Conservation (phyloP, 2,888 invertebrate genomes). For the Petrolisthes cinctipes region DNA sequence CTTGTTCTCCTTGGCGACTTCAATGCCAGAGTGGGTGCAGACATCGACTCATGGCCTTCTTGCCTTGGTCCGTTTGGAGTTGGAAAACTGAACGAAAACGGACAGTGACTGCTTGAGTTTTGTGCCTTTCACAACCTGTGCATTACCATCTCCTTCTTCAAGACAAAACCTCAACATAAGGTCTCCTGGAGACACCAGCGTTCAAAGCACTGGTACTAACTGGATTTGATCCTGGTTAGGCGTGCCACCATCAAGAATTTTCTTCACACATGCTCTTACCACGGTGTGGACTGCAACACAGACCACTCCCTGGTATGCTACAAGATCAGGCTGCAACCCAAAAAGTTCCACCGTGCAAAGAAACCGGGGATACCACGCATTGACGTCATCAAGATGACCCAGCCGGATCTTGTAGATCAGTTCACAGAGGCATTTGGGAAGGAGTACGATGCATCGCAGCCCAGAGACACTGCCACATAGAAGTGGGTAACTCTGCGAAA, state of each 20-base stretch:
- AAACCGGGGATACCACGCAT: neutral
- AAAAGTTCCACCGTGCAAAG: conserved; percentile 17
- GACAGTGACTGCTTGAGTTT: conserved; percentile 17
- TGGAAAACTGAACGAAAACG: conserved; percentile 20
- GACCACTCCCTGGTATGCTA: neutral
- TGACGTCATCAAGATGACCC: neutral
- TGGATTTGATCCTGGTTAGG: too few relatives aligned
- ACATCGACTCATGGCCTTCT: too few relatives aligned
- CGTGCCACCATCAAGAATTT: too few relatives aligned
- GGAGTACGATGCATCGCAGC: neutral
- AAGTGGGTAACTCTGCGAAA: neutral
- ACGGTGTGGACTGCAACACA: too few relatives aligned
- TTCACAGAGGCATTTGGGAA: too few relatives aligned
- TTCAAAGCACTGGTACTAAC: conserved; percentile 29
- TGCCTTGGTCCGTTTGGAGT: conserved; percentile 36
- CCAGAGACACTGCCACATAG: neutral
- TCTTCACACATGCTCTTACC: too few relatives aligned
- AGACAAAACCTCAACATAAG: conserved; percentile 1
- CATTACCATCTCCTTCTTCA: conserved; percentile 17
- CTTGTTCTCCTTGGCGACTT: too few relatives aligned
- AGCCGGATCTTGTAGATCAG: neutral
- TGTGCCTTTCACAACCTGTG: conserved; percentile 12
- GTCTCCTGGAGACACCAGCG: conserved; percentile 35
- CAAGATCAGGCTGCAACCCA: conserved; percentile 21
- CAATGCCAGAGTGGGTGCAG: too few relatives aligned